Percentiles rank a stretch among this genome's conserved stretches.
These are phyloP conservation scores for Squalus acanthias DNA, from an alignment of 2,797 vertebrate species.

Conservation along the genomic window DNA sequence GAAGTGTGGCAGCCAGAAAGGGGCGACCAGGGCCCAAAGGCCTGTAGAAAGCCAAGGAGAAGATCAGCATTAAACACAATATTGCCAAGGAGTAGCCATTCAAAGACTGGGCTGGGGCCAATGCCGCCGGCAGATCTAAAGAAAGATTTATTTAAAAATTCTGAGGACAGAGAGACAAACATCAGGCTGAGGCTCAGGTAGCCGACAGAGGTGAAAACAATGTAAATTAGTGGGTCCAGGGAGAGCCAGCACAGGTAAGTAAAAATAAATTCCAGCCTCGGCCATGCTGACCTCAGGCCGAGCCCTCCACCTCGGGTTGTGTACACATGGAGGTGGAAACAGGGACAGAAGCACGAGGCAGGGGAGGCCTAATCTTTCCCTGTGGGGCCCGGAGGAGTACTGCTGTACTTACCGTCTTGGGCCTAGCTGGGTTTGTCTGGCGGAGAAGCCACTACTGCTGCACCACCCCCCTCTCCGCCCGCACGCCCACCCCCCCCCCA, in stretches of 20 bases:
- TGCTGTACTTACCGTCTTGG: background rate
- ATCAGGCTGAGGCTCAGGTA: no score
- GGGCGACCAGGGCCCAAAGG: background rate
- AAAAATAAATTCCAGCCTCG: background rate
- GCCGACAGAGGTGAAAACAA: no score
- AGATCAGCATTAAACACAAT: background rate
- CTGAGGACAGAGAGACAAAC: background rate
- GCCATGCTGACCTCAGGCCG: background rate
- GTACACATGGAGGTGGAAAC: background rate
- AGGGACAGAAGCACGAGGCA: background rate
- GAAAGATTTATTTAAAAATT: background rate
- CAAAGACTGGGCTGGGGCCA: background rate
- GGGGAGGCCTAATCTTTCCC: background rate
- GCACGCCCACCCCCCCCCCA: no score
- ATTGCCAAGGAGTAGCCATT: background rate
- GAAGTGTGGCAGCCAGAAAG: background rate
- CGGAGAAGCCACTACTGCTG: no score
- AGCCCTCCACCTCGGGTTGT: no score
- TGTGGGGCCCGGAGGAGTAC: background rate
- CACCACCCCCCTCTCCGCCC: background rate
- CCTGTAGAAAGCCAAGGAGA: background rate
- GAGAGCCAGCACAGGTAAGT: background rate
- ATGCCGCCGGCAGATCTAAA: no score
- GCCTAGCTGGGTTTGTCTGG: background rate
- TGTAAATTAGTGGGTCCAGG: background rate